A percentile compares a stretch with the other conserved stretches of the same genome.
phyloP scores from a whole-genome alignment of 2,113 vertebrate species.

The Oenanthe oenanthe region DNA sequence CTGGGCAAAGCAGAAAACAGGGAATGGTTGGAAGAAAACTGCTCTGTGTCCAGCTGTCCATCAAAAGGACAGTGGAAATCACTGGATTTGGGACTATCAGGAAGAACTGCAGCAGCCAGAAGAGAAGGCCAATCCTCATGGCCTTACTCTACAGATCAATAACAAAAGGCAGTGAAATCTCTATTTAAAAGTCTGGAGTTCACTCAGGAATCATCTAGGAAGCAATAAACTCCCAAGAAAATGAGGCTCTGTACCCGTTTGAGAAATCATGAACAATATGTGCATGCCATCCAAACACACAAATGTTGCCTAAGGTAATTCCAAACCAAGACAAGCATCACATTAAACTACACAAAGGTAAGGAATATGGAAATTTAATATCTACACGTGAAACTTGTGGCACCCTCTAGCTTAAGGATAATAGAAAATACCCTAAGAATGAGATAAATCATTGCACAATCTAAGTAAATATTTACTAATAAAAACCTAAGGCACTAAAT shows the following conservation, averaged over 20 bases:
- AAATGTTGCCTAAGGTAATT: not conserved
- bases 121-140: not conserved
- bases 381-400: not conserved
- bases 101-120: not conserved
- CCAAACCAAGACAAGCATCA: not conserved
- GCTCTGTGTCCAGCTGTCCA: not conserved
- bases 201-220: not conserved
- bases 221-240: not conserved
- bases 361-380: not conserved
- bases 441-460: not conserved
- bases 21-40: not conserved
- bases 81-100: not conserved
- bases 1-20: not conserved
- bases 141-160: not conserved
- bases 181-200: not conserved
- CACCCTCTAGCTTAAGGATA: not conserved
- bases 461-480: not conserved
- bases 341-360: not conserved
- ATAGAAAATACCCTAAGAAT: not conserved
- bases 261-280: not conserved
- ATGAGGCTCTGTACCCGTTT: fast-evolving
- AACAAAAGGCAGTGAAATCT: not conserved
- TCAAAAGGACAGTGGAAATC: not conserved
- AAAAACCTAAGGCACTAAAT: constrained; percentile 45
- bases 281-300: not conserved